Evolutionary conservation across 2,113 vertebrate genomes (phyloP).

Genomic region (Condylura cristata): DNA sequence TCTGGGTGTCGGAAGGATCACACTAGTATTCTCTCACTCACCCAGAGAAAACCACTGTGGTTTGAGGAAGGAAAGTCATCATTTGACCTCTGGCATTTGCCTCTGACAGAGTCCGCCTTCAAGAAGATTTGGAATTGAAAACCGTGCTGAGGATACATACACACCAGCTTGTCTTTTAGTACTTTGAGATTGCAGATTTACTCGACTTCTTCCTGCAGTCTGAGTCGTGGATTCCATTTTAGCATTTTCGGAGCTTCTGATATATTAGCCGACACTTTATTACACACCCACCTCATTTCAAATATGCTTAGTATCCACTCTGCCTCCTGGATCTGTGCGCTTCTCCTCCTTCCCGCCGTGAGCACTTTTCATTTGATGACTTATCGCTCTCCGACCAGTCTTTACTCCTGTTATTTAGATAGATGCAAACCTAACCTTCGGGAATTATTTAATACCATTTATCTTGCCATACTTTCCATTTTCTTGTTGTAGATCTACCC

Average conservation of each 20-base stretch:
- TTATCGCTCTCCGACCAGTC: neutral
- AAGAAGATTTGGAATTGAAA: neutral
- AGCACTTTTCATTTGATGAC: neutral
- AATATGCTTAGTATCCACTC: neutral
- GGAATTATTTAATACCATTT: slow-evolving; percentile 46
- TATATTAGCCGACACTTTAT: neutral
- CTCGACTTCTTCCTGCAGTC: neutral
- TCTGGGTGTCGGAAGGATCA: neutral
- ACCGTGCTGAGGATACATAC: neutral
- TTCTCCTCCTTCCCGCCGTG: neutral
- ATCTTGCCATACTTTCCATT: slow-evolving; percentile 47
- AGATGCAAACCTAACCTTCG: neutral
- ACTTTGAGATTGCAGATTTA: neutral
- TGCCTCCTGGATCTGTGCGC: neutral
- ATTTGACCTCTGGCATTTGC: neutral
- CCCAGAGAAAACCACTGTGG: neutral
- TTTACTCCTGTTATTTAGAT: neutral
- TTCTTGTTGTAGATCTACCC: neutral
- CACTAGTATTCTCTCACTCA: slow-evolving; percentile 12
- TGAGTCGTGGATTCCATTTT: neutral
- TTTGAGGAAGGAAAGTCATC: neutral
- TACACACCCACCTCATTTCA: neutral
- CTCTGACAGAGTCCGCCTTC: neutral
- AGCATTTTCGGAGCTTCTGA: neutral
- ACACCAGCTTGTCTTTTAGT: neutral